Base-by-base conservation (phyloP, 1,140 invertebrate genomes). In the Leptinotarsa texana region DNA sequence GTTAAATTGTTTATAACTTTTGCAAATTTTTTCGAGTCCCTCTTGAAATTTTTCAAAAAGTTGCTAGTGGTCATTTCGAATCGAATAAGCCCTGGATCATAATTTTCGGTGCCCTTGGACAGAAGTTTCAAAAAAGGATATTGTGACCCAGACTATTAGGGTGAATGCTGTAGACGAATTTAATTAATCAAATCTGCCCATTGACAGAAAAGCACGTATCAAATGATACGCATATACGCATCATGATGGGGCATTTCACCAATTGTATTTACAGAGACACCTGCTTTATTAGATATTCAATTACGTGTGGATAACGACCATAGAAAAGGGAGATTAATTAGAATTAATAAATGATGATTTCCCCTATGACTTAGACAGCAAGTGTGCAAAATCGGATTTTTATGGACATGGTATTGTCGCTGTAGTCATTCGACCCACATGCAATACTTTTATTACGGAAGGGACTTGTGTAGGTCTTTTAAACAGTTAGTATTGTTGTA, bases 281-380 rank as follows among this genome's bases (percentile, higher is more conserved):
- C 80, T 80, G 80, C 78, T 80, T 80, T 80, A 80, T 80, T 80
- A 79, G 80, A 79, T 80, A 78, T 80, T 80, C 77, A 80, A 80
- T 80, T 80, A 80, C 77, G 78, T 80, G 80, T 77, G 75, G 75
- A 79, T 78, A 80, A 80, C 74, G 75, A 76, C 67, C 78, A 67
- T 76, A 75, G 63, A 76, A 47, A 74, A 72, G 63, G 72, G 66
- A 73, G 67, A 74, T 77, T 78, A 77, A 76, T 33, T 24, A 47
- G 48, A 66, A 74, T 77, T 77, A 77, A 77, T 57, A 69, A 51
- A 48, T 69, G 68, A 48, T 22, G 33, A 49, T 51, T 49, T 51
- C 68, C 48, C 27, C 68, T 48, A 48, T 49, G 5, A 47, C 42
- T 51, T 48, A 47, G 13, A 51, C 17, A 48, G 33, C 42, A 48